Conservation (phyloP, 2,888 invertebrate genomes). For the Noctuana brunneofusca region DNA sequence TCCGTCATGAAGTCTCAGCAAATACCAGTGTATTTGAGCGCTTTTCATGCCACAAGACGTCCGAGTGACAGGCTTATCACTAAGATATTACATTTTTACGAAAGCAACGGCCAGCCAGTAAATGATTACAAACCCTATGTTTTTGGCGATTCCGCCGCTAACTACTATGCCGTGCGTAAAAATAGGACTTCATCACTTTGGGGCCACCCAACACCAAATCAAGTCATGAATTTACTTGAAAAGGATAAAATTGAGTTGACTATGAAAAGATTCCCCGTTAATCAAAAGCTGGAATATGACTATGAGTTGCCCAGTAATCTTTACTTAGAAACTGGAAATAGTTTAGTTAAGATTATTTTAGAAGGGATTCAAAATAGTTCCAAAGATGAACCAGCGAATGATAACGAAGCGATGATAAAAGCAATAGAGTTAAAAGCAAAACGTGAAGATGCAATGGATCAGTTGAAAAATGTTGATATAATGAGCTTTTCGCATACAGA, state of each 20-base stretch:
- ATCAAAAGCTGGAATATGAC: conserved; percentile 80
- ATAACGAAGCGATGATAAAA: conserved; percentile 51
- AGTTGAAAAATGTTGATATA: conserved; percentile 50
- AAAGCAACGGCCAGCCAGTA: conserved; percentile 85
- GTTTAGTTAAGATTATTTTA: conserved; percentile 46
- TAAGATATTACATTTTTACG: conserved; percentile 86
- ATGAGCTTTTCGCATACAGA: conserved; percentile 52
- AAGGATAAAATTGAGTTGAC: conserved; percentile 85
- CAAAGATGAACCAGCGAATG: conserved; percentile 47
- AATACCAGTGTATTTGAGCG: conserved; percentile 89
- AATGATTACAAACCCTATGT: conserved; percentile 89
- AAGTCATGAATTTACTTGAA: conserved; percentile 88
- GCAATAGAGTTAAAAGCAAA: conserved; percentile 50
- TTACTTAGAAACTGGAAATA: conserved; percentile 34
- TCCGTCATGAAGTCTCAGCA: conserved; percentile 86
- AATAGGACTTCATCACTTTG: conserved; percentile 81
- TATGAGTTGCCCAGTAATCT: conserved; percentile 55
- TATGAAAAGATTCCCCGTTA: conserved; percentile 87
- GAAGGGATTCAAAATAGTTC: conserved; percentile 52
- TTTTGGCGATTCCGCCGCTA: conserved; percentile 92
- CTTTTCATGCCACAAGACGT: conserved; percentile 89
- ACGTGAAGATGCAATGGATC: conserved; percentile 46
- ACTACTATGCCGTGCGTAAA: conserved; percentile 87
- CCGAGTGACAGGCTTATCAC: conserved; percentile 88
- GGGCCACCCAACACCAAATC: conserved; percentile 88